Evolutionary conservation across 2,113 vertebrate species (phyloP), one percentile per base, ranked within the genome.

Genomic region (Lophochroa leadbeateri): DNA sequence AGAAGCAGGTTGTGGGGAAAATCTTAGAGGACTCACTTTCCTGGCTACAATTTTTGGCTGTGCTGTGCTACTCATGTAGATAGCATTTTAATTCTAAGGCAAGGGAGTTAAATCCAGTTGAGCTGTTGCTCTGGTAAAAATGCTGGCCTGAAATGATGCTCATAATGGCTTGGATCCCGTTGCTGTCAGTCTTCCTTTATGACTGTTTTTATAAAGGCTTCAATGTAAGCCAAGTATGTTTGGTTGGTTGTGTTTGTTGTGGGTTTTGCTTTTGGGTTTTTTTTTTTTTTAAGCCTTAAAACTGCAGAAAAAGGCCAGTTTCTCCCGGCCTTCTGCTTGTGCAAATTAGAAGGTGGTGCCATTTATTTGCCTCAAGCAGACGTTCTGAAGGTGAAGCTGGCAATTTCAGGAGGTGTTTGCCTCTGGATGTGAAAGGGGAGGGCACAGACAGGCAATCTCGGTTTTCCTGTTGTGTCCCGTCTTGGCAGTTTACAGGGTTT

Each of bases 41-140:
- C 67, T 89, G 61, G 43, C 44, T 84, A 31, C 13, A 23, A 3
- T 55, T 89, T 84, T 87, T 94, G 84, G 28, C 69, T 93, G 3
- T 50, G 64, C 53, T 70, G 17, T 81, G 55, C 68, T 81, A 20
- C 41, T 90, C 13, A 3, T 70, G 31, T 88, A 83, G 82, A 52
- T 77, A 76, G 58, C 37, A 41, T 93, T 94, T 95, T 86, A 53
- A 77, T 92, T 92, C n/a, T 86, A 81, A 88, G 37, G 41, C 71
- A 58, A 65, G 55, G 33, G 31, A 88, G 16, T 88, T 91, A 74
- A 95, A 92, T 81, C 64, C 76, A 78, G 41, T 33, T 82, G 80
- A 90, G 76, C 71, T 67, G 82, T 46, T 92, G 18, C 35, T 93
- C 55, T 86, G 9, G 15, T 95, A 50, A 77, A 93, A 94, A 86